Conservation (phyloP, 2,113 vertebrate species). For the Struthio camelus region DNA sequence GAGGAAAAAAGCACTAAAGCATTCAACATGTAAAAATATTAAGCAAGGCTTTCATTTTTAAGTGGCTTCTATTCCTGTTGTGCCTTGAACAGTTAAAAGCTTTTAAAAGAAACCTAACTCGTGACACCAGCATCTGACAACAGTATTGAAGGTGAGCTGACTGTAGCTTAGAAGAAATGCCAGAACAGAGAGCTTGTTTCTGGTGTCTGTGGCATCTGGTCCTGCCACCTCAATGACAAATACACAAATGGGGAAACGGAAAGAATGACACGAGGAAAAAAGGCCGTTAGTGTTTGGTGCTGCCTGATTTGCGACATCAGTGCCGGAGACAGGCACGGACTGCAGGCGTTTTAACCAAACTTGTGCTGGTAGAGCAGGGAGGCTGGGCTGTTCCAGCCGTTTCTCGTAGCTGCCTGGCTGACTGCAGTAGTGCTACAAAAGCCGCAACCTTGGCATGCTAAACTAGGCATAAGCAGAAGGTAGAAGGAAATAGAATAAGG, state of each 20-base stretch:
- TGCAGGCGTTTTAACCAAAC: not conserved
- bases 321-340: not conserved
- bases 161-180: not conserved
- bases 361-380: not conserved
- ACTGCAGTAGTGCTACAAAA: not conserved
- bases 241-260: not conserved
- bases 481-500: not conserved
- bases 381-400: not conserved
- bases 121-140: not conserved
- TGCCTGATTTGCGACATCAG: not conserved
- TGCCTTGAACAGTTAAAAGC: not conserved
- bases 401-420: not conserved
- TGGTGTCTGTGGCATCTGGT: not conserved
- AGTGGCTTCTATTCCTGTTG: not conserved
- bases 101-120: not conserved
- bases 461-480: not conserved
- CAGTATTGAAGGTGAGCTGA: not conserved
- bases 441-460: not conserved
- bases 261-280: not conserved
- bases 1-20: not conserved
- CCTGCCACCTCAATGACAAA: not conserved
- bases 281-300: not conserved
- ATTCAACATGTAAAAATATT: not conserved
- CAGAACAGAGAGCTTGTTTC: not conserved
- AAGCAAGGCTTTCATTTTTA: not conserved